Evolutionary conservation across 2,888 invertebrate genomes (phyloP), one percentile per base, ranked within the genome.

Genomic region (Stenurella melanura): DNA sequence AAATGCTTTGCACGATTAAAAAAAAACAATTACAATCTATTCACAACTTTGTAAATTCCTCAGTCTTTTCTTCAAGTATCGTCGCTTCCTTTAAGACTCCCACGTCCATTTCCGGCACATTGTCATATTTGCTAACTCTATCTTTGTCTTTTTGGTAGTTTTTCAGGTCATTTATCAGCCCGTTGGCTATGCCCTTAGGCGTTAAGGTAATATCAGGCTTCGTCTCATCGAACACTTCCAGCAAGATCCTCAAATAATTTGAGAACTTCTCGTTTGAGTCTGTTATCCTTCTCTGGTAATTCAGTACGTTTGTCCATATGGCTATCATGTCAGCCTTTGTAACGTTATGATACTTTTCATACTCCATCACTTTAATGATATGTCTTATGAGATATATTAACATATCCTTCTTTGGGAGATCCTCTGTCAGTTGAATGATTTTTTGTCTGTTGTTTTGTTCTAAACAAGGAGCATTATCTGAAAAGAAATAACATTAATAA

Each of bases 321-420:
- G 78, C 78, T 18, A 84, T 78, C 21, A 87, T 77, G 38, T 86
- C 84, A 7, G 79, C 72, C 72, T 80, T 83, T 2, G 85, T 77
- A 58, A 85, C 84, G 61, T 84, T 85, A 30, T 86, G 84, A n/a
- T 64, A 42, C 7, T 81, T 79, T 71, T 86, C 85, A 69, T 83
- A 77, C 17, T 84, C 76, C 19, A 85, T 79, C 7, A 88, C 80
- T 50, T 83, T 82, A 0, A 84, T 82, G 30, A 88, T 73, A 75
- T 88, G 88, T 50, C 79, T 82, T n/a, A 88, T 42, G 7, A 88
- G 74, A 60, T 83, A 85, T 19, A 86, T 82, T 6, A 88, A 50
- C 0, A 85, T 85, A 54, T 87, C 87, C 77, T 85, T 84, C 63
- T 85, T 85, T n/a, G 86, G 85, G 0, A 84, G 74, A 17, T 85